These are phyloP conservation scores for Brachionus rubens DNA, from an alignment of 1,140 invertebrate species.

Conservation along the genomic window DNA sequence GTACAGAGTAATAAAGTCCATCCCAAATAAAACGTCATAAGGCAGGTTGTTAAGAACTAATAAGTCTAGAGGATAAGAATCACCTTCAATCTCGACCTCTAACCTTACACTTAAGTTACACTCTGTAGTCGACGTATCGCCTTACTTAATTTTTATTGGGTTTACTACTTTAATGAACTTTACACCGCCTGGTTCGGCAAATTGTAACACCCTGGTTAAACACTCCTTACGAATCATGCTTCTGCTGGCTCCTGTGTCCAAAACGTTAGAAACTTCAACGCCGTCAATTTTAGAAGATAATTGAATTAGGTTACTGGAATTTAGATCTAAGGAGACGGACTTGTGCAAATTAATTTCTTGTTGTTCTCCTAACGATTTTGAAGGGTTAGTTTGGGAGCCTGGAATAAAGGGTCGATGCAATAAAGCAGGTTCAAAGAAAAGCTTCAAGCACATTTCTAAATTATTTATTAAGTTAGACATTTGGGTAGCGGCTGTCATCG, in stretches of 20 bases:
- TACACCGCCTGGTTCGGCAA: background rate
- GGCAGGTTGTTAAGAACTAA: conserved; percentile 6
- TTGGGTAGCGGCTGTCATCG: background rate
- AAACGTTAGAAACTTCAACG: background rate
- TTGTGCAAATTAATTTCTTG: background rate
- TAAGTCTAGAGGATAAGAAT: background rate
- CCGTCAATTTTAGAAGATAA: background rate
- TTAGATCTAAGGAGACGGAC: background rate
- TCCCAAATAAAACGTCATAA: conserved; percentile 16
- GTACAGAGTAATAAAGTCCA: too few species aligned
- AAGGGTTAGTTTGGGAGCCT: background rate
- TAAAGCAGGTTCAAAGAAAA: background rate
- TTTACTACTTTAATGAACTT: background rate
- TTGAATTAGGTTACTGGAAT: background rate
- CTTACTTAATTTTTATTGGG: background rate
- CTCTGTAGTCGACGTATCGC: background rate
- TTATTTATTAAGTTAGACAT: background rate
- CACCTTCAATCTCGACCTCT: conserved; percentile 1
- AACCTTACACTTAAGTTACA: background rate
- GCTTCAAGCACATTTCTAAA: conserved; percentile 7
- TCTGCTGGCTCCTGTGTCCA: too few species aligned
- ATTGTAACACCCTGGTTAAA: background rate
- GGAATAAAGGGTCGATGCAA: background rate
- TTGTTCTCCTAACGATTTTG: too few species aligned
- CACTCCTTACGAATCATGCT: too few species aligned